phyloP scores from a whole-genome alignment of 2,888 invertebrate species.

The Hermaeophaga mercurialis region DNA sequence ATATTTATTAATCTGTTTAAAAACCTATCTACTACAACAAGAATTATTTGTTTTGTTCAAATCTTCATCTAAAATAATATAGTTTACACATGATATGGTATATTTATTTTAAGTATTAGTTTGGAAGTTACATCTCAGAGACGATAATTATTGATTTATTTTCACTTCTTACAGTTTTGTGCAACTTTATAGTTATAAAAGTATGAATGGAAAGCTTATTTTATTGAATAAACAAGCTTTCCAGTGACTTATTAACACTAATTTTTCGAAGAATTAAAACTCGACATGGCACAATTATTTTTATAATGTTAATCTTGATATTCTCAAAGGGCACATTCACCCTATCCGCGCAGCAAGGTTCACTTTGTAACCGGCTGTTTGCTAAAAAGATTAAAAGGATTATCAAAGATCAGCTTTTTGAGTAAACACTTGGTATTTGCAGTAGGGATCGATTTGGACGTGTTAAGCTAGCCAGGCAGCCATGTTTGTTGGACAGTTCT shows the following conservation, averaged over 20 bases:
- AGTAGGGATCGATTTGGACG: conserved; percentile 17
- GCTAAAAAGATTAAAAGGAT: conserved; percentile 29
- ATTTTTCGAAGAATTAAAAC: background rate
- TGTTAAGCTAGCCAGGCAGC: conserved; percentile 16
- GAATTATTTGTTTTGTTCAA: too few relatives aligned
- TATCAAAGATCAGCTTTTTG: conserved; percentile 33
- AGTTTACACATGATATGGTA: too few relatives aligned
- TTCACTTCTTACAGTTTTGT: too few relatives aligned
- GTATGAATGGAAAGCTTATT: too few relatives aligned
- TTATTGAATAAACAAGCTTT: too few relatives aligned
- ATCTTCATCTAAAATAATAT: too few relatives aligned
- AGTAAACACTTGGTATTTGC: conserved; percentile 30
- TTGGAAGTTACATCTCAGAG: too few relatives aligned
- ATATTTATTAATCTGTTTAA: too few relatives aligned
- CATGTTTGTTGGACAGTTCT: conserved; percentile 7
- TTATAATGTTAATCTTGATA: conserved; percentile 18
- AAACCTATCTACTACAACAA: too few relatives aligned
- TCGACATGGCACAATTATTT: background rate
- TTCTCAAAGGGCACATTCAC: conserved; percentile 26
- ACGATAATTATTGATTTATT: too few relatives aligned
- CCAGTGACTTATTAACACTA: background rate
- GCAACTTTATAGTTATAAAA: too few relatives aligned
- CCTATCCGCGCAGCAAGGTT: conserved; percentile 28
- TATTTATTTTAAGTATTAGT: too few relatives aligned
- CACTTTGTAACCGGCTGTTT: conserved; percentile 31